These are phyloP conservation scores for Cheilosia vulpina DNA, from an alignment of 2,888 invertebrate genomes.

Conservation along the genomic window DNA sequence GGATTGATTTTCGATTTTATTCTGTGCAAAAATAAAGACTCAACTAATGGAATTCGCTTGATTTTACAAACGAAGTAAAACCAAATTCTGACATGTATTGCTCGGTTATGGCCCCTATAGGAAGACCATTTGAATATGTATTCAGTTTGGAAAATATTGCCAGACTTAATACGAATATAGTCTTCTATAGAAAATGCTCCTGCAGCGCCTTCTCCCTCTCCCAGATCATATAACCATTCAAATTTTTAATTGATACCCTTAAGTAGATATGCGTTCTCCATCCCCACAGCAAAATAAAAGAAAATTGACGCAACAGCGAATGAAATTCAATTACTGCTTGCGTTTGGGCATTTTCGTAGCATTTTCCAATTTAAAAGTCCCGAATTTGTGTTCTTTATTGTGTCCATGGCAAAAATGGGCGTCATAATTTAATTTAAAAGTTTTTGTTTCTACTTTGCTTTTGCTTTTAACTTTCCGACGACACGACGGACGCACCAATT, in stretches of 20 bases:
- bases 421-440: conserved; percentile 75
- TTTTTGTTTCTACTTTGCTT: conserved; percentile 66
- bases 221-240: background rate
- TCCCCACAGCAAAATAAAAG: conserved; percentile 18
- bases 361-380: conserved; percentile 20
- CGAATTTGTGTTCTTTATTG: conserved; percentile 5
- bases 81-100: no score
- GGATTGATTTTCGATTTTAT: no score
- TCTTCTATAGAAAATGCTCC: no score
- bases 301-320: conserved; percentile 13
- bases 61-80: no score
- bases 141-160: no score
- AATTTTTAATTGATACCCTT: conserved; percentile 60
- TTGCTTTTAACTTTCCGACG: conserved; percentile 60
- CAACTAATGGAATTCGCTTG: no score
- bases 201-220: no score
- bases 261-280: conserved; percentile 12
- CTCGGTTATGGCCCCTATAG: no score
- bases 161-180: no score
- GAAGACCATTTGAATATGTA: no score
- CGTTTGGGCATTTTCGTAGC: conserved; percentile 40
- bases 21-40: no score
- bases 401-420: conserved; percentile 54
- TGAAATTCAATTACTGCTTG: conserved; percentile 60
- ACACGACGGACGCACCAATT: conserved; percentile 56